phyloP scores from a whole-genome alignment of 2,797 vertebrate genomes.

The Echeneis naucrates region DNA sequence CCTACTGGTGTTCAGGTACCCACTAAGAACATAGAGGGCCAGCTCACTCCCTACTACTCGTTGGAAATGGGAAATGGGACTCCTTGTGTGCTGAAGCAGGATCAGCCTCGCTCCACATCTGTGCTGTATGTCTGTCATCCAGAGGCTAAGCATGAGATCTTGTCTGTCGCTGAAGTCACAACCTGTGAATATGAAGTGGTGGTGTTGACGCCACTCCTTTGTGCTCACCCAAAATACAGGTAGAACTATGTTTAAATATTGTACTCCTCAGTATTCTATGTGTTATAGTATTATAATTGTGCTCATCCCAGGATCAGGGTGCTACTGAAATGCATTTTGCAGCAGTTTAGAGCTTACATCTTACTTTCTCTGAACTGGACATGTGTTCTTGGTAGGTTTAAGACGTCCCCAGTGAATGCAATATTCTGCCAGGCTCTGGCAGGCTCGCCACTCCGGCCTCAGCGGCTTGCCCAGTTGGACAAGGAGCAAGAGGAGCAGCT shows the following conservation, averaged over 20 bases:
- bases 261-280: background rate
- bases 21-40: slow-evolving; percentile 97
- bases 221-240: slow-evolving; percentile 96
- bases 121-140: slow-evolving; percentile 98
- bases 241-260: slow-evolving; percentile 55
- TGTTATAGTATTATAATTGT: no score
- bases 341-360: background rate
- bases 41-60: slow-evolving; percentile 95
- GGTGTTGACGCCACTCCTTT: slow-evolving; percentile 96
- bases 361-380: background rate
- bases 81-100: slow-evolving; percentile 92
- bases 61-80: slow-evolving; percentile 96
- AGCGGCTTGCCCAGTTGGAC: slow-evolving; percentile 89
- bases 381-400: slow-evolving; percentile 86
- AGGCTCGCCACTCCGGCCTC: slow-evolving; percentile 93
- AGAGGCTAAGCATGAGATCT: slow-evolving; percentile 97
- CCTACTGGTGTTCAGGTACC: slow-evolving; percentile 84
- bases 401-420: slow-evolving; percentile 95
- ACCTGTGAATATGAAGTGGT: slow-evolving; percentile 99
- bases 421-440: slow-evolving; percentile 96
- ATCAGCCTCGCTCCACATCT: slow-evolving; percentile 88
- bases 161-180: slow-evolving; percentile 96
- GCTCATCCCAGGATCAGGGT: background rate
- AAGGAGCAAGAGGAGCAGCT: slow-evolving; percentile 91
- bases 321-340: background rate